Base-by-base conservation (phyloP, 2,888 invertebrate genomes). In the Spodoptera picta region DNA sequence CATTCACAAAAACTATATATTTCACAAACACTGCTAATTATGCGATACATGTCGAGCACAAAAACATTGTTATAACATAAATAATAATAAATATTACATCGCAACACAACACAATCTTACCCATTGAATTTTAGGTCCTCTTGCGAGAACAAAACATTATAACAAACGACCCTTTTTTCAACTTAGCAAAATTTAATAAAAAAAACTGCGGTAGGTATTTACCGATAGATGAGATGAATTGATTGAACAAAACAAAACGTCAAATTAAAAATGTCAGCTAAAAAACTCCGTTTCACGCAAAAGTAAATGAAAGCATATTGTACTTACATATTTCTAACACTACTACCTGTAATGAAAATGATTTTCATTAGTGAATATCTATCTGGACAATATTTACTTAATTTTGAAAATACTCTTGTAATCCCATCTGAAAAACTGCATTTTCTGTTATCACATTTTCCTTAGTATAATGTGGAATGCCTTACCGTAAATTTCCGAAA, bases 81-180 rank as follows among this genome's bases (percentile, higher is more conserved):
- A 64, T 58, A 70, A 46, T 45, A 66, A 59, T 77, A 65, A 62
- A 64, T 58, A 70, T 48, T 45, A 66, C 45, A 61, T 46, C 59
- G 52, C 57, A 52, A 64, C 48, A 41, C 61, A 75, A 60, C 52
- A 65, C 53, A 59, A 82, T 81, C 93, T 93, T 91, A 94, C 94
- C 94, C 94, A 93, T 94, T 83, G 89, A 90, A 87, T 83, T 83
- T 92, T 89, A 93, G 89, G 93, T 94, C 90, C 94, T 93, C 94
- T 88, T 87, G 52, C 86, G 94, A 94, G 94, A 94, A 93, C 94
- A 92, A 90, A 82, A 87, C 93, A 93, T 93, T 88, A 79, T 89
- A 78, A 58, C 55, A 77, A 79, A 71, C 58, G 53, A 68, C 69
- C 69, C 23, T 76, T 70, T 73, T 62, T 62, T 56, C 65, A 51